Evolutionary conservation across 2,888 invertebrate genomes (phyloP), one percentile per base, ranked within the genome.

Genomic region (Torymus aiolomorphi): DNA sequence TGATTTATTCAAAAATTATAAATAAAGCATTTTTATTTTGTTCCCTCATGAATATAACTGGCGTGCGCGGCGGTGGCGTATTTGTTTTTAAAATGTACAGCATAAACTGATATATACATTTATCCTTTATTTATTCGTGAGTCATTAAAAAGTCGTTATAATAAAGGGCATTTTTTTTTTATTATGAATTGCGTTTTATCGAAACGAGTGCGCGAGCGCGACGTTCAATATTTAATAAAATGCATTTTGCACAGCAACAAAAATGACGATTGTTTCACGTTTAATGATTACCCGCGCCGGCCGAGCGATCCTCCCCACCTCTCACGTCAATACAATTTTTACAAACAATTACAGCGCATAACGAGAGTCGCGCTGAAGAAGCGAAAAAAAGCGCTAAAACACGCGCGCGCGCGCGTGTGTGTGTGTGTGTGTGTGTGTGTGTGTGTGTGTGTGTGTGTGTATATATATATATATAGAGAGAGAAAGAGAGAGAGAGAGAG

Each of bases 1-100:
- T 24, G 24, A 67, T 69, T 69, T 67, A 67, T 54, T 16, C 52
- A 51, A 67, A 67, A 66, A 67, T 52, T 52, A 67, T 67, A 67
- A 67, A 67, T 52, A 67, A 67, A 31, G 2, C 11, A n/a, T 52
- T 67, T 67, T 67, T 67, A 52, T 52, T 67, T 52, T 51, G 14
- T 52, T 20, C 52, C 20, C 20, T 69, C 31, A 56, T 69, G 65
- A 65, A 65, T 51, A 31, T 31, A 65, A 65, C 16, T 11, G 10
- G 16, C 2, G 10, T 14, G 31, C 57, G 42, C 2, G 31, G 31
- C 3, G 3, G 24, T 3, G 5, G 31, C 31, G 31, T 31, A 31
- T 42, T 63, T 63, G 31, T 42, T 67, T 67, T 54, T 67, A 54
- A 12, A 66, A 67, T 24, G 18, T 67, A 42, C 42, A 42, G 14